Conservation (phyloP, 2,888 invertebrate species). For the Maniola hyperantus region DNA sequence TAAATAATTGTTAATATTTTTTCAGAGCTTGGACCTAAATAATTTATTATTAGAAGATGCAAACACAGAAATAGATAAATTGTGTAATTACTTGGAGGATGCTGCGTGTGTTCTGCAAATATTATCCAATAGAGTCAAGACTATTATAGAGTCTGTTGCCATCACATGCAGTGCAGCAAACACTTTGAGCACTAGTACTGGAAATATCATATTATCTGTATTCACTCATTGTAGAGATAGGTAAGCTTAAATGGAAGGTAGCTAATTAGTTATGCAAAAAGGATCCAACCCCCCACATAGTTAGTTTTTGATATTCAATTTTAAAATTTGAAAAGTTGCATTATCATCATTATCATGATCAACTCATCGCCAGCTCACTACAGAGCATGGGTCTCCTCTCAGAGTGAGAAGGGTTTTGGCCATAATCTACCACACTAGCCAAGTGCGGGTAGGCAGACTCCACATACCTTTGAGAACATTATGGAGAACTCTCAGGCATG, state of each 20-base stretch:
- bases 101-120: constrained; percentile 54
- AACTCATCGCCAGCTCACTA: too few species aligned
- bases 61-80: constrained; percentile 43
- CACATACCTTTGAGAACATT: too few species aligned
- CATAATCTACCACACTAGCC: too few species aligned
- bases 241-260: constrained; percentile 54
- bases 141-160: constrained; percentile 51
- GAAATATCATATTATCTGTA: constrained; percentile 63
- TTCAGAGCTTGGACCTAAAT: constrained; percentile 60
- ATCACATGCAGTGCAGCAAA: constrained; percentile 55
- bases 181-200: constrained; percentile 58
- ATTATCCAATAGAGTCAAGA: constrained; percentile 57
- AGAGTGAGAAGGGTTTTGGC: too few species aligned
- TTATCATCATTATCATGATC: too few species aligned
- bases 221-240: constrained; percentile 79
- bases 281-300: too few species aligned
- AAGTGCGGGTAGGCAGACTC: too few species aligned
- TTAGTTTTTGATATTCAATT: too few species aligned
- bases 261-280: too few species aligned
- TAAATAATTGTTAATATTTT: constrained; percentile 32
- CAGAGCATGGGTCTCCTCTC: too few species aligned
- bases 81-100: constrained; percentile 56
- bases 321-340: too few species aligned
- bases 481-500: too few species aligned
- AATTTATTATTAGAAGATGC: constrained; percentile 46